Percentiles rank a stretch among this genome's conserved stretches.
These are phyloP conservation scores for Mastomys natalensis DNA, from an alignment of 2,113 vertebrate species.

Conservation along the genomic window DNA sequence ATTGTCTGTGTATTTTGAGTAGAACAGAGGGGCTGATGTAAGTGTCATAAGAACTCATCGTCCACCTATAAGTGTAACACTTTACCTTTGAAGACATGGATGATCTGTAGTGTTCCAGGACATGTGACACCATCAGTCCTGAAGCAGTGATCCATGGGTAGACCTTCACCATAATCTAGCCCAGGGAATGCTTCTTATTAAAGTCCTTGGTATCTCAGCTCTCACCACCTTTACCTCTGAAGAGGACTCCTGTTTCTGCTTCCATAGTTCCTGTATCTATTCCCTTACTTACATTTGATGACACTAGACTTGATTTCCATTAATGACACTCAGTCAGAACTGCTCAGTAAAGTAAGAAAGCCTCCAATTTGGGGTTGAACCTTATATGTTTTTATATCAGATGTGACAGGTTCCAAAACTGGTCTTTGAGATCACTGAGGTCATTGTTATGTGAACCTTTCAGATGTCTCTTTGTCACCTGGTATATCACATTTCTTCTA, in stretches of 20 bases:
- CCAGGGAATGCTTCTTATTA: neutral
- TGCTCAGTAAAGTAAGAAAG: neutral
- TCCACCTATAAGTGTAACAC: neutral
- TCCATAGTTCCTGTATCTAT: neutral
- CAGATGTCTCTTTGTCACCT: neutral
- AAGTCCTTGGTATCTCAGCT: fast-evolving
- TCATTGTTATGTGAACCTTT: neutral
- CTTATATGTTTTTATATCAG: neutral
- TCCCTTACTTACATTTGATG: neutral
- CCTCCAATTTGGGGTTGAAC: neutral
- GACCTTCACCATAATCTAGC: neutral
- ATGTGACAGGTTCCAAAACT: neutral
- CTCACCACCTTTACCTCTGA: neutral
- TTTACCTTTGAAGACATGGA: fast-evolving
- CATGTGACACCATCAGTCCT: too few species aligned
- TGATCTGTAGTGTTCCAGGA: neutral
- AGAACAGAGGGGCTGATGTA: neutral
- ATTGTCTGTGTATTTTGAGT: neutral
- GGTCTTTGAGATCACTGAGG: neutral
- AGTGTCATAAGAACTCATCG: neutral
- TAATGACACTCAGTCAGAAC: neutral
- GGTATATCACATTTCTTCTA: neutral
- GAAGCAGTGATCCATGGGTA: neutral
- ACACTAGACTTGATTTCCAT: neutral
- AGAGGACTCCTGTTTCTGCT: neutral